Evolutionary conservation across 2,113 vertebrate species (phyloP), one percentile per base, ranked within the genome.

Genomic region (Sorex araneus): DNA sequence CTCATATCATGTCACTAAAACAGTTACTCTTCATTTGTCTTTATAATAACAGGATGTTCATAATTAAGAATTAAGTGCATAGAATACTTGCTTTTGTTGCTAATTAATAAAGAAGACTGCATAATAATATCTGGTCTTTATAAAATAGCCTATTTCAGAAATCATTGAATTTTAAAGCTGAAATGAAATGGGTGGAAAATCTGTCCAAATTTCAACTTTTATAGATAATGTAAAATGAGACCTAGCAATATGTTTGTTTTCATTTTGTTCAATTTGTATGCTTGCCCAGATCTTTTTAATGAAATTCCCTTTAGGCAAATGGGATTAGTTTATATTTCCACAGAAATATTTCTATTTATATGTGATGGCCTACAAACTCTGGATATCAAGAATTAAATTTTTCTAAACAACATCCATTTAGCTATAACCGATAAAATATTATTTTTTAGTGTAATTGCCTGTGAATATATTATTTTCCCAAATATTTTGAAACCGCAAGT

Each of bases 51-150:
- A 82, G 57, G 86, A 57, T 94, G 60, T 40, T 70, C 70, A 43
- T 81, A 82, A 89, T 57, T 83, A 89, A 89, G 11, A 74, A 8
- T 34, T 73, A 87, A 92, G 9, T 63, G 7, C 21, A 50, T 75
- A 54, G 27, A 11, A n/a, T 89, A 95, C 93, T 83, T 92, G 67
- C 60, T 67, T 64, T 71, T 75, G 28, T 32, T 85, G n/a, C 13
- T 90, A 91, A 85, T 73, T 63, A 93, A 50, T 76, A 89, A 89
- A 86, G 2, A 92, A 12, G 77, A 32, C 28, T 91, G n/a, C 63
- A 88, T 71, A 86, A 63, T 84, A 91, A 86, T 80, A 91, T 76
- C 84, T 86, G 50, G 19, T 19, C 94, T 83, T 25, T 82, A 23
- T 34, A 77, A 91, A 93, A 86, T 76, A 13, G 32, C 43, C 47